A percentile compares a stretch with the other conserved stretches of the same genome.
These are phyloP conservation scores for Vidua macroura DNA, from an alignment of 2,113 vertebrate species.

Conservation along the genomic window DNA sequence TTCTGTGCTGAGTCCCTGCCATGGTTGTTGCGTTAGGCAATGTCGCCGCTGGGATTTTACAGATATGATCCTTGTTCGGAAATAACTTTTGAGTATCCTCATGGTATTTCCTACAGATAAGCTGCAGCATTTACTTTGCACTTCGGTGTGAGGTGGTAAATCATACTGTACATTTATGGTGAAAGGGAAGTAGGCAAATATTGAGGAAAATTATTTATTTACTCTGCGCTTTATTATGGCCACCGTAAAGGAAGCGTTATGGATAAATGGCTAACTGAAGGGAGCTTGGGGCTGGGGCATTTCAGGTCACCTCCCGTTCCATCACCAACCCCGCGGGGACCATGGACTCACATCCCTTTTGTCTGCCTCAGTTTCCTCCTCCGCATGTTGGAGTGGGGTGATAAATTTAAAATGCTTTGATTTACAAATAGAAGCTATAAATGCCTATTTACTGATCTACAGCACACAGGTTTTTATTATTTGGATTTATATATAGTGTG, in stretches of 20 bases:
- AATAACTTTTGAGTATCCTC: background rate
- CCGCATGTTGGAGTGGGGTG: rapidly evolving
- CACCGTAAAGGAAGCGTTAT: background rate
- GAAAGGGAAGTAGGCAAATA: constrained; percentile 20
- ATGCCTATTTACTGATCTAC: background rate
- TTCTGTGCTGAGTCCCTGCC: background rate
- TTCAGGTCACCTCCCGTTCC: background rate
- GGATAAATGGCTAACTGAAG: background rate
- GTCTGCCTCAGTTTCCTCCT: constrained; percentile 38
- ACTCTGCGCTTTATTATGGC: background rate
- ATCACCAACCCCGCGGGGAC: rapidly evolving
- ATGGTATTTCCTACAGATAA: background rate
- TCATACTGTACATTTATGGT: background rate
- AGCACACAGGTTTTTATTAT: background rate
- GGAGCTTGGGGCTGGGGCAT: background rate
- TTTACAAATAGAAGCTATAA: background rate
- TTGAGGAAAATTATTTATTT: constrained; percentile 44
- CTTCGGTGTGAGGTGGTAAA: background rate
- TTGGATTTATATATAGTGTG: background rate
- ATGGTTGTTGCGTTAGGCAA: background rate
- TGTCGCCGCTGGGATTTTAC: background rate
- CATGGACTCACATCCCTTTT: background rate
- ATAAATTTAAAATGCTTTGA: background rate
- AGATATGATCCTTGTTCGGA: background rate
- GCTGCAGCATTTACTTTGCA: background rate